A percentile compares a stretch with the other conserved stretches of the same genome.
Conservation (phyloP, 2,888 invertebrate genomes). For the Drosophila nr. perissopoda region DNA sequence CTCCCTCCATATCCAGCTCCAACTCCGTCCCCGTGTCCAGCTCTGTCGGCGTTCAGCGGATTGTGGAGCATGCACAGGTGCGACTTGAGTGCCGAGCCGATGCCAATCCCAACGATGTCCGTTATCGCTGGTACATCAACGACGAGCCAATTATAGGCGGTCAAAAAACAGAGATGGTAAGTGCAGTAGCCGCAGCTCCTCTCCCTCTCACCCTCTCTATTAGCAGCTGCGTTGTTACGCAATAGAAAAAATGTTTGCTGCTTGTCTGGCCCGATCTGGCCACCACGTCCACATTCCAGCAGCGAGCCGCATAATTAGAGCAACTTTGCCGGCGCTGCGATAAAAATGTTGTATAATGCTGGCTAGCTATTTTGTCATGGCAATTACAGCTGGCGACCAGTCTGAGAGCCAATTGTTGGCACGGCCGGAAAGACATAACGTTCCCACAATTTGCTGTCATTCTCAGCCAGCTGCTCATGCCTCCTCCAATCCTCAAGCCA, state of each 20-base stretch:
- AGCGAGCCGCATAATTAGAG: constrained; percentile 72
- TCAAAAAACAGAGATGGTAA: constrained; percentile 91
- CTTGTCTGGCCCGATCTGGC: constrained; percentile 1
- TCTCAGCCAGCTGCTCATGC: constrained; percentile 15
- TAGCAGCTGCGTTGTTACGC: constrained; percentile 20
- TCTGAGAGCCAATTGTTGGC: constrained; percentile 44
- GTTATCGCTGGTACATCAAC: constrained; percentile 95
- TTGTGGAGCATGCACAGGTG: constrained; percentile 93
- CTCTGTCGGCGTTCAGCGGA: constrained; percentile 85
- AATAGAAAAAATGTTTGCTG: constrained; percentile 28
- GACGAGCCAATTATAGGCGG: constrained; percentile 92
- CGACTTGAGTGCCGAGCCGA: constrained; percentile 93
- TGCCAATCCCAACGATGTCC: constrained; percentile 94
- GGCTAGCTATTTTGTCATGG: constrained; percentile 55
- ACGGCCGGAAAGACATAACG: constrained; percentile 50
- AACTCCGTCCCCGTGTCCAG: not conserved
- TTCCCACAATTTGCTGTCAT: constrained; percentile 58
- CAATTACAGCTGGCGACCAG: constrained; percentile 41
- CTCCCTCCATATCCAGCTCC: not conserved
- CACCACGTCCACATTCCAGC: constrained; percentile 54
- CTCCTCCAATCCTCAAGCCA: constrained; percentile 3
- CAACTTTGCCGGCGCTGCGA: constrained; percentile 65
- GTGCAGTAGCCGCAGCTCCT: constrained; percentile 51
- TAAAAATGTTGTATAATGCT: constrained; percentile 69
- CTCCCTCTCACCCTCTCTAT: not conserved